A percentile compares a stretch with the other conserved stretches of the same genome.
These are phyloP conservation scores for Vultur gryphus DNA, from an alignment of 2,797 vertebrate genomes.

Conservation along the genomic window DNA sequence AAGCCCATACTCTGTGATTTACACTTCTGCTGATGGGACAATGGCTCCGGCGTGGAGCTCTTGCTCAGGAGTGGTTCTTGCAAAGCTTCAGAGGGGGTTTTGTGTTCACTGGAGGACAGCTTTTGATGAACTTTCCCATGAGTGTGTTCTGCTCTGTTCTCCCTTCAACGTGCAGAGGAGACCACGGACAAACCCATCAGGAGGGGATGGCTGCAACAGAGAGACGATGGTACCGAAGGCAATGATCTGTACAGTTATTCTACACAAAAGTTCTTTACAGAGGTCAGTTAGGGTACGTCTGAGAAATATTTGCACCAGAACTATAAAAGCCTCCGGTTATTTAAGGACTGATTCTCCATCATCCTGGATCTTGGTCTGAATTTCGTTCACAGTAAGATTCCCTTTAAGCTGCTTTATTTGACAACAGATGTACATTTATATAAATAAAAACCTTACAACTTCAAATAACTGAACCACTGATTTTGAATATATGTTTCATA, in stretches of 20 bases:
- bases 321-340: not conserved
- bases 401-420: not conserved
- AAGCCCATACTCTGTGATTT: not conserved
- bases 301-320: not conserved
- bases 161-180: not conserved
- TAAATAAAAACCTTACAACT: not conserved
- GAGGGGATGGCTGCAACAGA: not conserved
- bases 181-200: rapidly evolving
- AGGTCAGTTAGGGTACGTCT: not conserved
- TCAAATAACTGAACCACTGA: not conserved
- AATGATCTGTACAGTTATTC: not conserved
- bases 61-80: not conserved
- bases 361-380: not conserved
- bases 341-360: not conserved
- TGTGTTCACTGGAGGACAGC: not conserved
- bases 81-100: not conserved
- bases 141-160: not conserved
- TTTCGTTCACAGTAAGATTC: not conserved
- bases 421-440: not conserved
- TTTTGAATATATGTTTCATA: not conserved
- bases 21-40: not conserved
- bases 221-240: not conserved
- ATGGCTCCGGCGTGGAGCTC: not conserved
- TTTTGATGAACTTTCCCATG: not conserved
- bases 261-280: not conserved